Conservation (phyloP, 2,888 invertebrate species). For the Tenthredo livida region DNA sequence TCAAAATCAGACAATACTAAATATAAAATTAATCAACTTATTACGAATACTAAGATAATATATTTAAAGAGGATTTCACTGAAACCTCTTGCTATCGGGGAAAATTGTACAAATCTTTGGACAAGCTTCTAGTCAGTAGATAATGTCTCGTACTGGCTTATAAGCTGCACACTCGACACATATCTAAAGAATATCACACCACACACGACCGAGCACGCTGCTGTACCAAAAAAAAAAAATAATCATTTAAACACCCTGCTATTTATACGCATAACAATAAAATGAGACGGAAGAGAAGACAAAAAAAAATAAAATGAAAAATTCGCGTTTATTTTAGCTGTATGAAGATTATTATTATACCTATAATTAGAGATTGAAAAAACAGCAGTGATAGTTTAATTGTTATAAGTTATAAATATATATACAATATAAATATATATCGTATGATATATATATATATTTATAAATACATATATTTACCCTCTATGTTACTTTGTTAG, state of each 20-base stretch:
- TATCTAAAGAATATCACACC: constrained; percentile 2
- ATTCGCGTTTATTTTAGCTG: not conserved
- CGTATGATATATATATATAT: not conserved
- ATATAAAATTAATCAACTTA: constrained; percentile 2
- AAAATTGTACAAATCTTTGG: constrained; percentile 44
- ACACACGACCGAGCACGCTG: constrained; percentile 10
- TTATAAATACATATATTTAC: not conserved
- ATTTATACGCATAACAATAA: not conserved
- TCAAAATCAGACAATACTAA: constrained; percentile 66
- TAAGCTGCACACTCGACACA: constrained; percentile 27
- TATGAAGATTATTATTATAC: not conserved
- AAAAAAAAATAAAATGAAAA: not conserved
- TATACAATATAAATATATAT: not conserved
- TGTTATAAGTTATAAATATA: constrained; percentile 15
- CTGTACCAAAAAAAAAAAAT: constrained; percentile 13
- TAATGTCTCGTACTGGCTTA: constrained; percentile 19
- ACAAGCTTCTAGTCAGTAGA: constrained; percentile 38
- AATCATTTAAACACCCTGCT: not conserved
- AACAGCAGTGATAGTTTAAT: constrained; percentile 1
- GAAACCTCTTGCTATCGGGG: not conserved
- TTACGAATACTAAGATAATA: not conserved
- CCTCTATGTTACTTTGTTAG: constrained; percentile 10
- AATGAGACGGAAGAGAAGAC: not conserved
- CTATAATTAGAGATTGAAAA: not conserved
- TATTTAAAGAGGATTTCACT: not conserved